These are phyloP conservation scores for Amazona finschi DNA, from an alignment of 2,797 vertebrate genomes.

Conservation along the genomic window DNA sequence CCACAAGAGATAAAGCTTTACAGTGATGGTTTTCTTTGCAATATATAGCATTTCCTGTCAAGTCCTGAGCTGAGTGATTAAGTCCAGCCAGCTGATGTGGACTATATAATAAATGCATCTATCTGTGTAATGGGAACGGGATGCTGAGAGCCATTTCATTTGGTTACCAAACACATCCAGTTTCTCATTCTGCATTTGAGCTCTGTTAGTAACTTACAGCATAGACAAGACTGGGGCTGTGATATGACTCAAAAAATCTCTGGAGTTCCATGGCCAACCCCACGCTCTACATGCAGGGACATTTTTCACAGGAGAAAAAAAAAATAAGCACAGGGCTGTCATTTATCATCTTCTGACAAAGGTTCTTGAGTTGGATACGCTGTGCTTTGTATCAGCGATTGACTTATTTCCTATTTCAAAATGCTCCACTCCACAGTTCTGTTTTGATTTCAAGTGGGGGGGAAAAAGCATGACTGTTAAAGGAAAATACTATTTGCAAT, in stretches of 20 bases:
- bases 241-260: constrained; percentile 19
- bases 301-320: constrained; percentile 19
- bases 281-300: background rate
- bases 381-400: background rate
- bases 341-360: constrained; percentile 33
- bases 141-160: background rate
- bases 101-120: background rate
- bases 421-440: background rate
- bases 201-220: background rate
- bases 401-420: constrained; percentile 31
- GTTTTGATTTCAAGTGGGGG: background rate
- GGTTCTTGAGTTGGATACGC: background rate
- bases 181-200: background rate
- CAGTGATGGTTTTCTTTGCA: background rate
- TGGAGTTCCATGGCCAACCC: background rate
- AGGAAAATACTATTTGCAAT: background rate
- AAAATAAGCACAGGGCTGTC: background rate
- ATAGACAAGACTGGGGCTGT: background rate
- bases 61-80: background rate
- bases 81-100: background rate
- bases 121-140: background rate
- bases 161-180: background rate
- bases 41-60: background rate
- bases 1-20: background rate
- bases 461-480: background rate